A percentile compares a stretch with the other conserved stretches of the same genome.
phyloP scores from a whole-genome alignment of 2,888 invertebrate genomes.

The Frankliniella intonsa region DNA sequence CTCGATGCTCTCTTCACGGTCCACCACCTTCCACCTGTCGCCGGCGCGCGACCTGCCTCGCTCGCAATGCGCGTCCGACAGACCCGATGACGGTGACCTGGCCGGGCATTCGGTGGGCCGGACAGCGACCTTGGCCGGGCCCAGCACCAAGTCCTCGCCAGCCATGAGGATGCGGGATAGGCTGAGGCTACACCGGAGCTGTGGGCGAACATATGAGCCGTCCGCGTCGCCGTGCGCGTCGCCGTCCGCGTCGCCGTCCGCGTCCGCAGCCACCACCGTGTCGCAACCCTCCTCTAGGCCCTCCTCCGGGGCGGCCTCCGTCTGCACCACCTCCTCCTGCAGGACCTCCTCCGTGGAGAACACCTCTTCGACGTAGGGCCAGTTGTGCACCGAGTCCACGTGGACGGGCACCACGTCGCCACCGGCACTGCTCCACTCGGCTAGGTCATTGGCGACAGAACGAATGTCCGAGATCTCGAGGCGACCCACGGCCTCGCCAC shows the following conservation, averaged over 20 bases:
- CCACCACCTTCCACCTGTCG: not conserved
- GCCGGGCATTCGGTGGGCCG: not conserved
- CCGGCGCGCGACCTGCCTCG: not conserved
- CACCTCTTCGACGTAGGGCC: slow-evolving; percentile 11
- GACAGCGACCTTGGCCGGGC: not conserved
- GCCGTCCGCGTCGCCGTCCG: not conserved
- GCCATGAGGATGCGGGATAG: not conserved
- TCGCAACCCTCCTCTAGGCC: not conserved
- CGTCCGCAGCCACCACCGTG: not conserved
- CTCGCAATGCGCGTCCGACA: not conserved
- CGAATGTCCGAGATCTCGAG: slow-evolving; percentile 12
- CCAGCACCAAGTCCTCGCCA: not conserved
- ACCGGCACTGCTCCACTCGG: not conserved
- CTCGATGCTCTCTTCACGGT: not conserved
- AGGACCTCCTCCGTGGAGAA: not conserved
- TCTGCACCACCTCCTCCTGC: slow-evolving; percentile 15
- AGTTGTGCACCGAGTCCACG: not conserved
- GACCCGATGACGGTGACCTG: not conserved
- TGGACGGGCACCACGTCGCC: not conserved
- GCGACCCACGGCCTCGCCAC: not conserved
- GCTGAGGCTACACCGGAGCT: not conserved
- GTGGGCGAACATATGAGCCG: not conserved
- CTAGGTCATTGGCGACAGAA: not conserved
- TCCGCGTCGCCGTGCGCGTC: not conserved
- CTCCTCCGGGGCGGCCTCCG: not conserved